Percentiles rank a stretch among this genome's conserved stretches.
Conservation (phyloP, 2,797 vertebrate genomes). For the Podarcis lilfordi region DNA sequence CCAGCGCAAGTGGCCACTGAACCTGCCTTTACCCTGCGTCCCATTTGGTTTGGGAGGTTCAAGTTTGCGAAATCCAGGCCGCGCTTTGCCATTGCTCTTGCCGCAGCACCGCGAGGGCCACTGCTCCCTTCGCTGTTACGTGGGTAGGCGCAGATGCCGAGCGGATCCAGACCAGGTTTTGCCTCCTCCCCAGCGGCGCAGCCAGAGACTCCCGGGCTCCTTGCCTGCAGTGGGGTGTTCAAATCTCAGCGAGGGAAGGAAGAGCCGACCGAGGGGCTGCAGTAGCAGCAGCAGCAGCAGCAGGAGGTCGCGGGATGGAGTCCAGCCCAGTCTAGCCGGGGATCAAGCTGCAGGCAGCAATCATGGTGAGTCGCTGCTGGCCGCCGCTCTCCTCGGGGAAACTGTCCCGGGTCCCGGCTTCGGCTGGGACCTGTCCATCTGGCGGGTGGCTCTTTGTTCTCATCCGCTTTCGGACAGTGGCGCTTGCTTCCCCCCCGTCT, state of each 20-base stretch:
- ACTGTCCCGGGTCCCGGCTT: background rate
- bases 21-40: background rate
- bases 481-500: background rate
- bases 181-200: constrained; percentile 47
- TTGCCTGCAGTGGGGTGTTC: constrained; percentile 23
- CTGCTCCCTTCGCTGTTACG: background rate
- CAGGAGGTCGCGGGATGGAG: background rate
- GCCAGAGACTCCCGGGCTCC: constrained; percentile 45
- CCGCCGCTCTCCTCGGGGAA: background rate
- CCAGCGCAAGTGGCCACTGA: background rate
- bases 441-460: constrained; percentile 13
- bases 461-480: background rate
- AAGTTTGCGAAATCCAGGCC: background rate
- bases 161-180: constrained; percentile 66
- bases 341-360: constrained; percentile 13
- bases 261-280: background rate
- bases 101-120: background rate
- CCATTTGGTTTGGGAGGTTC: no score
- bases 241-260: constrained; percentile 30
- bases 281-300: background rate
- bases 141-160: constrained; percentile 4
- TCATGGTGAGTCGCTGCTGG: constrained; percentile 57
- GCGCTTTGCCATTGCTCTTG: background rate
- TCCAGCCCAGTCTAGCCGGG: background rate
- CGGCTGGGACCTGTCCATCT: background rate